Evolutionary conservation across 2,888 invertebrate genomes (phyloP).

Genomic region (Polyommatus iphigenia): DNA sequence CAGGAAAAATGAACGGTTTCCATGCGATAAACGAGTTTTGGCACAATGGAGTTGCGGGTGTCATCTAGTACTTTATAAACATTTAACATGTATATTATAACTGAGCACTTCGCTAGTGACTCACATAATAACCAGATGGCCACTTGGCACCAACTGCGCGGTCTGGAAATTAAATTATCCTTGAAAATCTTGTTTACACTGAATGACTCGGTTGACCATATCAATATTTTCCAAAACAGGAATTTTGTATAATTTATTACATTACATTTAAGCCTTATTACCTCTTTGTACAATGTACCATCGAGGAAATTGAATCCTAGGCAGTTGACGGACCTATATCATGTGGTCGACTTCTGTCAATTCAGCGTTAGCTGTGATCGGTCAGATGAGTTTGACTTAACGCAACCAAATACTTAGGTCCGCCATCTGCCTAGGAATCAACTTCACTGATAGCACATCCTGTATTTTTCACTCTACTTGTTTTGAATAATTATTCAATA

Average conservation of each 20-base stretch:
- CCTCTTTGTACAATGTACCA: no score
- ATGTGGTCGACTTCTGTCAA: no score
- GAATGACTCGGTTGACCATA: background rate
- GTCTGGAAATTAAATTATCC: conserved; percentile 19
- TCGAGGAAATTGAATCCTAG: no score
- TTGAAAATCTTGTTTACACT: background rate
- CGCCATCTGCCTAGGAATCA: no score
- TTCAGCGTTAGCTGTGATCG: no score
- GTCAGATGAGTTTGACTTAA: no score
- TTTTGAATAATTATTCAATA: background rate
- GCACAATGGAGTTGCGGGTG: no score
- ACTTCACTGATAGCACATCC: background rate
- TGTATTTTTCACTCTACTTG: background rate
- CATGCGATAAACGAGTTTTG: no score
- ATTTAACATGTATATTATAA: background rate
- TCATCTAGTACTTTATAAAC: background rate
- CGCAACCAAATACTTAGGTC: no score
- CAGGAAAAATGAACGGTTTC: no score
- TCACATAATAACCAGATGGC: conserved; percentile 8
- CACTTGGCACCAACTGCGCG: background rate
- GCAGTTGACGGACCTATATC: no score
- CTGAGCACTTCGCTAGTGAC: background rate
- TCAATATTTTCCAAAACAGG: background rate
- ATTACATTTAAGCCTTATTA: no score
- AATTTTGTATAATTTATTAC: background rate